A percentile compares a stretch with the other conserved stretches of the same genome.
These are phyloP conservation scores for Carlito syrichta DNA, from an alignment of 2,113 vertebrate species.

Conservation along the genomic window DNA sequence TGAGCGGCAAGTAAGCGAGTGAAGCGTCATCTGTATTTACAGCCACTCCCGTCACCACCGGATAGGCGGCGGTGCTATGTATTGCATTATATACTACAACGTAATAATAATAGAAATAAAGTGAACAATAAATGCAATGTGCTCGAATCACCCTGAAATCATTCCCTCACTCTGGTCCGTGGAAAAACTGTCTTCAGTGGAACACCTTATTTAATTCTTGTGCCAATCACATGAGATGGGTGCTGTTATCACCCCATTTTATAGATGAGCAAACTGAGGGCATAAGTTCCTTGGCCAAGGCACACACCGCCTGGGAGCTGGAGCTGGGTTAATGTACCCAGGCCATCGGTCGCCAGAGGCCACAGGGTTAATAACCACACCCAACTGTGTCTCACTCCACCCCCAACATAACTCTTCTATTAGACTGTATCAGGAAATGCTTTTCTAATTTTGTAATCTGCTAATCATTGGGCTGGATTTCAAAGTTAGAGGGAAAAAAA, in stretches of 20 bases:
- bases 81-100: too few relatives aligned
- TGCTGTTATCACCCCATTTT: not conserved
- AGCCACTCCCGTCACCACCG: too few relatives aligned
- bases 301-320: not conserved
- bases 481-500: not conserved
- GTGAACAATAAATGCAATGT: too few relatives aligned
- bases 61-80: too few relatives aligned
- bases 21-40: too few relatives aligned
- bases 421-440: not conserved
- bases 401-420: not conserved
- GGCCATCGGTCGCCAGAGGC: not conserved
- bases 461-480: not conserved
- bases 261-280: not conserved
- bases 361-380: not conserved
- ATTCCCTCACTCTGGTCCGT: too few relatives aligned
- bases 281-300: not conserved
- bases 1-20: too few relatives aligned
- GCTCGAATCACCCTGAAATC: too few relatives aligned
- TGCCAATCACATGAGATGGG: not conserved
- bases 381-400: too few relatives aligned
- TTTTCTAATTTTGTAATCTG: not conserved
- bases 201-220: not conserved
- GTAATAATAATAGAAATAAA: too few relatives aligned
- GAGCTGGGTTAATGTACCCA: not conserved
- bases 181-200: too few relatives aligned